Conservation (phyloP, 2,113 vertebrate genomes). For the Rana temporaria region DNA sequence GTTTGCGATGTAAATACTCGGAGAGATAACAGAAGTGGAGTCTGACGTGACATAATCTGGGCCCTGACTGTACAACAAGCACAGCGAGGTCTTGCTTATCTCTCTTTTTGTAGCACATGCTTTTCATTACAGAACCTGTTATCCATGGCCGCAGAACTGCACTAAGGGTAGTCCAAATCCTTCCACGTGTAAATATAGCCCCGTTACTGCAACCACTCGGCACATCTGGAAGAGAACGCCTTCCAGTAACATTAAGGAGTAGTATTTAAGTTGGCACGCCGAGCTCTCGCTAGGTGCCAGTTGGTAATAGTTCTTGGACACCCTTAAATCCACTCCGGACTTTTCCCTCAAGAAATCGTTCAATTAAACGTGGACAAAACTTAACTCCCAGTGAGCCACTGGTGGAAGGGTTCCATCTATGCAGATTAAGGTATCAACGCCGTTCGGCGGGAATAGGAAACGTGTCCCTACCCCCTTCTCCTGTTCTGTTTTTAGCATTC, state of each 20-base stretch:
- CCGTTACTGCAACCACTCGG: slow-evolving; percentile 77
- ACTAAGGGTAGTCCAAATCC: slow-evolving; percentile 67
- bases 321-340: slow-evolving; percentile 73
- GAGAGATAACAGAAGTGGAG: slow-evolving; percentile 19
- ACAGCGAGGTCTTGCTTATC: slow-evolving; percentile 6
- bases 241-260: slow-evolving; percentile 79
- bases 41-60: not conserved
- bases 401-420: not conserved
- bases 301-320: slow-evolving; percentile 88
- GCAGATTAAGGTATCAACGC: not conserved
- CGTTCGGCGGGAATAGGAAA: not conserved
- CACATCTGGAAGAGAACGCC: slow-evolving; percentile 78
- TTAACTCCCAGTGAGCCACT: slow-evolving; percentile 47
- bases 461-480: no score
- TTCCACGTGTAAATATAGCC: slow-evolving; percentile 76
- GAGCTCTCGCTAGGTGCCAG: slow-evolving; percentile 77
- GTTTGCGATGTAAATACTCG: slow-evolving; percentile 2
- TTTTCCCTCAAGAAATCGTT: slow-evolving; percentile 86
- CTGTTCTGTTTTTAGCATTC: no score
- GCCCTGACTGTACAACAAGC: slow-evolving; percentile 22
- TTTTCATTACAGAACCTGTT: slow-evolving; percentile 64
- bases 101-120: slow-evolving; percentile 12
- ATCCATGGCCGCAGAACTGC: slow-evolving; percentile 69
- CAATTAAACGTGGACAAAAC: slow-evolving; percentile 87
- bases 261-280: slow-evolving; percentile 87